Evolutionary conservation across 1,140 invertebrate genomes (phyloP).

Genomic region (Acromyrmex charruanus): DNA sequence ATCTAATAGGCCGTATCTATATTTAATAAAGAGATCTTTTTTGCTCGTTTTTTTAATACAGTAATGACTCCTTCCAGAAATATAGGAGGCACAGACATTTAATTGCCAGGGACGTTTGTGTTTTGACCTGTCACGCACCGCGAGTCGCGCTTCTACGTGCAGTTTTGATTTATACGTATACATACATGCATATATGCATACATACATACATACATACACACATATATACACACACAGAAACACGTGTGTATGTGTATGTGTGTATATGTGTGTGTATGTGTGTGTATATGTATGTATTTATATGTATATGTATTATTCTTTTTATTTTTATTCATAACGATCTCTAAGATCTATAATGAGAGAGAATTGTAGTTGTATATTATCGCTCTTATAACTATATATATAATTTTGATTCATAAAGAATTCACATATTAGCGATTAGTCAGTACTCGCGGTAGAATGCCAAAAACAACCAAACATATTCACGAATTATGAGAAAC

Average conservation of each 20-base stretch:
- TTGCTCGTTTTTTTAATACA: slow-evolving; percentile 34
- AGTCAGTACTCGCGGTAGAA: slow-evolving; percentile 73
- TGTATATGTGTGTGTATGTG: fast-evolving
- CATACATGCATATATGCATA: background rate
- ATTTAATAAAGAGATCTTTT: slow-evolving; percentile 22
- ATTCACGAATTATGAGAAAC: slow-evolving; percentile 41
- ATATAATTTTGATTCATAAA: slow-evolving; percentile 33
- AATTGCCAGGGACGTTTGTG: slow-evolving; percentile 15
- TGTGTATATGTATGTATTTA: too few species aligned
- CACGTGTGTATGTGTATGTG: too few species aligned
- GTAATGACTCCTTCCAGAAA: slow-evolving; percentile 45
- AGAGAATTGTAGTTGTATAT: slow-evolving; percentile 62
- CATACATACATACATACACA: background rate
- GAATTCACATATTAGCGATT: slow-evolving; percentile 67
- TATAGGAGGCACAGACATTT: slow-evolving; percentile 38
- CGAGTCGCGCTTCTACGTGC: slow-evolving; percentile 48
- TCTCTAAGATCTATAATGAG: slow-evolving; percentile 55
- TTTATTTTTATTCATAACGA: slow-evolving; percentile 57
- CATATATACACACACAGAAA: too few species aligned
- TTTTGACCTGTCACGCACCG: slow-evolving; percentile 51
- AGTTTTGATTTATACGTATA: slow-evolving; percentile 22
- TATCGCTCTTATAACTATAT: slow-evolving; percentile 47
- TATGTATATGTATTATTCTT: background rate
- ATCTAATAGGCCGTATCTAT: background rate
- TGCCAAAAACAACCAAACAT: slow-evolving; percentile 70